Conservation (phyloP, 2,888 invertebrate species). For the Parelbella ahira region DNA sequence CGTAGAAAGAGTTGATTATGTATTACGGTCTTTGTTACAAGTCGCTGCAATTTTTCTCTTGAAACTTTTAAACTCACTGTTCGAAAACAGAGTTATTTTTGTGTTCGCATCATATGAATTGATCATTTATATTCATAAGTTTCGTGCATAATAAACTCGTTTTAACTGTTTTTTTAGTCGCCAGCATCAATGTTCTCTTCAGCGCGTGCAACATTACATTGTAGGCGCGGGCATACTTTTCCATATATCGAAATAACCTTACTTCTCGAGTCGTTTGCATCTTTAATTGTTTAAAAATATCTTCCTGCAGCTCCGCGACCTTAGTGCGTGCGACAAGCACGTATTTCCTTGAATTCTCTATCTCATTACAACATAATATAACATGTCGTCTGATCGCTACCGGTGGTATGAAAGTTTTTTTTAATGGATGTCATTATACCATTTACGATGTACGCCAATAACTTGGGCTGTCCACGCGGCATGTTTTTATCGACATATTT, state of each 20-base stretch:
- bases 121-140: too few species aligned
- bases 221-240: too few species aligned
- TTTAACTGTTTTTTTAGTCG: too few species aligned
- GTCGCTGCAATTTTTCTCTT: too few species aligned
- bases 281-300: conserved; percentile 14
- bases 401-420: conserved; percentile 17
- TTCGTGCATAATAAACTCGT: too few species aligned
- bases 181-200: too few species aligned
- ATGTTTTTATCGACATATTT: conserved; percentile 22
- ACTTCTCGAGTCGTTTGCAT: conserved; percentile 10
- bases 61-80: too few species aligned
- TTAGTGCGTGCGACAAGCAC: conserved; percentile 8
- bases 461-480: conserved; percentile 19
- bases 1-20: conserved; percentile 7
- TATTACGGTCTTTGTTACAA: background rate
- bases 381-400: conserved; percentile 20
- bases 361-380: conserved; percentile 23
- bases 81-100: too few species aligned
- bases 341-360: conserved; percentile 23
- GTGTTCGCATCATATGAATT: too few species aligned
- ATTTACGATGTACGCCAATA: conserved; percentile 21
- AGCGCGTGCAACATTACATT: too few species aligned
- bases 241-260: conserved; percentile 19
- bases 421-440: conserved; percentile 23
- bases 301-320: conserved; percentile 8